Percentiles rank a stretch among this genome's conserved stretches.
Conservation (phyloP, 2,113 vertebrate genomes). For the Anoplopoma fimbria region DNA sequence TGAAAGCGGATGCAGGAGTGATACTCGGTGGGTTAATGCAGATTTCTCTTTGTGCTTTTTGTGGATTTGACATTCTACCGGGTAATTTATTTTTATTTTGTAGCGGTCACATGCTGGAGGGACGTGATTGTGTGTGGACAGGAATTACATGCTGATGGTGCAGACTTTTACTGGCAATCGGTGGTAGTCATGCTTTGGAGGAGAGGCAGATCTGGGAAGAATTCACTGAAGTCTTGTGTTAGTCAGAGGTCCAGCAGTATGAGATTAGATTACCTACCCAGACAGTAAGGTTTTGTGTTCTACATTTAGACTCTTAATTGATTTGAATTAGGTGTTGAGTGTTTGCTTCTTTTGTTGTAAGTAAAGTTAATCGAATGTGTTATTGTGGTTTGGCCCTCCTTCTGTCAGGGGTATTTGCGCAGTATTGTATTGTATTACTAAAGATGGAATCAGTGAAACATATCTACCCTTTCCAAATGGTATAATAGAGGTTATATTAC, state of each 20-base stretch:
- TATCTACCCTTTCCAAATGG: too few relatives aligned
- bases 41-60: not conserved
- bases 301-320: not conserved
- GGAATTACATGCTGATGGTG: not conserved
- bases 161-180: slow-evolving; percentile 37
- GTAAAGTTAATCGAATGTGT: not conserved
- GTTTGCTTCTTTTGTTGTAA: not conserved
- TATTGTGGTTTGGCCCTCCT: not conserved
- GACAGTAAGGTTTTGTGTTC: not conserved
- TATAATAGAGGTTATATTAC: not conserved
- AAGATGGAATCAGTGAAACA: not conserved
- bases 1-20: not conserved
- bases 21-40: too few relatives aligned
- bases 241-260: not conserved
- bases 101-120: not conserved
- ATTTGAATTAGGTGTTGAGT: not conserved
- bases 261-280: not conserved
- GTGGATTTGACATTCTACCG: not conserved
- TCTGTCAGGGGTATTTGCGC: not conserved
- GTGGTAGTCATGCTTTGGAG: slow-evolving; percentile 8
- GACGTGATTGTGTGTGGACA: not conserved
- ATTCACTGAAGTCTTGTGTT: not conserved
- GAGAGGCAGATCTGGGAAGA: not conserved
- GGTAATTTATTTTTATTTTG: not conserved
- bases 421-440: not conserved